Evolutionary conservation across 1,140 invertebrate species (phyloP), one percentile per base, ranked within the genome.

Genomic region (Sycophila sp.): DNA sequence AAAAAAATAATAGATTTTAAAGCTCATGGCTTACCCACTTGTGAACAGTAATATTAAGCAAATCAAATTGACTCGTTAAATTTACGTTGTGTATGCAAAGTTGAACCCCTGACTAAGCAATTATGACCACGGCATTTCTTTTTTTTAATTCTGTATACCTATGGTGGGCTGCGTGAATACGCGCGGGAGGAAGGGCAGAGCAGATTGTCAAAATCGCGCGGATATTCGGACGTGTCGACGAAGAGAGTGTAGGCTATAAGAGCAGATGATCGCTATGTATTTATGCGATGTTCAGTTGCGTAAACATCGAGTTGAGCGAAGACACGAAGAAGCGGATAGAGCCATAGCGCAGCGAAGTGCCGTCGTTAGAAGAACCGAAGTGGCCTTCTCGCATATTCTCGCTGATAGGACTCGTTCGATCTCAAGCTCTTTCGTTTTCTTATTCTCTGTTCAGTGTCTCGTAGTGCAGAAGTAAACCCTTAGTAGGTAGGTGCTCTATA

Each of bases 401-500:
- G 68, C 58, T 69, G 66, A 69, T 67, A 19, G 32, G 24, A 47
- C 55, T 67, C 56, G 42, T 51, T 68, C 55, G n/a, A 47, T 49
- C 40, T 47, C 13, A 49, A 64, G 36, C 30, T 65, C 30, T 67
- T 28, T 56, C 53, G n/a, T 65, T 69, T 66, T 65, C 69, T 62
- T 55, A 58, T 67, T 65, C 67, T 69, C 63, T 71, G 69, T 63
- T 68, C 51, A 53, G 65, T 71, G 62, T 78, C 78, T 78, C 80
- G 79, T 75, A 80, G 78, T 82, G 82, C 82, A 85, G 83, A 82
- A 79, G 81, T 77, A 79, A 81, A 82, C 80, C 82, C 80, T 78
- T 78, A 80, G 81, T 81, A 83, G 79, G 75, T 83, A 81, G 80
- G 79, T 84, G 81, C 80, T 85, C 83, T 85, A 72, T 36, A 85